phyloP scores from a whole-genome alignment of 2,113 vertebrate species.

The Peromyscus californicus region DNA sequence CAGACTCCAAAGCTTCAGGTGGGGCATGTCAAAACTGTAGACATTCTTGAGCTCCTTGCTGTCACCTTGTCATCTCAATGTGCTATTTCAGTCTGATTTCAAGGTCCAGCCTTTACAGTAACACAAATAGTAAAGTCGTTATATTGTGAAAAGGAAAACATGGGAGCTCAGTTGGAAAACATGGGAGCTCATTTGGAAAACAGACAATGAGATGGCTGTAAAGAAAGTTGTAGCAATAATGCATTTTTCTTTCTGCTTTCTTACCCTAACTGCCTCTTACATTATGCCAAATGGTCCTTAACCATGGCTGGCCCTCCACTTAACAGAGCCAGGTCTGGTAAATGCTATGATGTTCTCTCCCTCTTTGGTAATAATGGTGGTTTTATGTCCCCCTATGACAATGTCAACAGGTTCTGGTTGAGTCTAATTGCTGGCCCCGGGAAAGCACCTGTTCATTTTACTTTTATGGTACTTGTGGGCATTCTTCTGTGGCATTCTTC shows the following conservation, averaged over 20 bases:
- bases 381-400: constrained; percentile 60
- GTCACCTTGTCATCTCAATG: background rate
- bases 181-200: background rate
- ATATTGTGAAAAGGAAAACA: background rate
- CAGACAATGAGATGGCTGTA: background rate
- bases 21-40: background rate
- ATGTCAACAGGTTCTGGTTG: constrained; percentile 56
- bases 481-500: constrained; percentile 41
- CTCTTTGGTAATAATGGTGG: constrained; percentile 32
- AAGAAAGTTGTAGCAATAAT: constrained; percentile 40
- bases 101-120: constrained; percentile 20
- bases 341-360: constrained; percentile 21
- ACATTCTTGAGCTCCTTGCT: background rate
- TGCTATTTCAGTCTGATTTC: background rate
- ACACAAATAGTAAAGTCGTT: background rate
- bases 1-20: background rate
- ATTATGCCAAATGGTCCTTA: constrained; percentile 44
- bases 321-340: constrained; percentile 39
- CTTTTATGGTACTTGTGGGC: constrained; percentile 46
- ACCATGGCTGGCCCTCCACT: constrained; percentile 28
- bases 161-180: background rate
- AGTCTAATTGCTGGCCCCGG: constrained; percentile 58
- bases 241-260: constrained; percentile 45
- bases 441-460: constrained; percentile 48
- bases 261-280: constrained; percentile 48